These are phyloP conservation scores for Uloborus plumipes DNA, from an alignment of 2,888 invertebrate species.

Conservation along the genomic window DNA sequence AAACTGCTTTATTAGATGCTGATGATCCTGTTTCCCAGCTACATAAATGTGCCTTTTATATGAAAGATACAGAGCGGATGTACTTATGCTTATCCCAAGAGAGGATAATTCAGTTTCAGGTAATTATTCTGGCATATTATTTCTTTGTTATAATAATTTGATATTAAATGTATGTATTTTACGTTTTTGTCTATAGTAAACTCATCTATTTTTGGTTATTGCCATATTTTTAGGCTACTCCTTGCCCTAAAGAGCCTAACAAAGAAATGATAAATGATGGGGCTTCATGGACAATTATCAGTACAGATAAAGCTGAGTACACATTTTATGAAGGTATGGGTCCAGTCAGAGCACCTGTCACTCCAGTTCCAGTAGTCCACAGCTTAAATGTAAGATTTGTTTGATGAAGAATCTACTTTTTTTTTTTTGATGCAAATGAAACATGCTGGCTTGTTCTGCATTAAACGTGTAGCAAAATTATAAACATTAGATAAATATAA, in stretches of 20 bases:
- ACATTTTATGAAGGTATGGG: constrained; percentile 99
- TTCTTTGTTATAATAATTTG: neutral
- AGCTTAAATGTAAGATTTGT: constrained; percentile 82
- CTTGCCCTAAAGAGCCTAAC: constrained; percentile 95
- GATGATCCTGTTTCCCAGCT: constrained; percentile 99
- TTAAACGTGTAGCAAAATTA: too few relatives aligned
- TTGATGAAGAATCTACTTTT: neutral
- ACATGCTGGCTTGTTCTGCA: too few relatives aligned
- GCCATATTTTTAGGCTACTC: constrained; percentile 80
- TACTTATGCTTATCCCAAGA: constrained; percentile 98
- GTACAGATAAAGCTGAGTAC: constrained; percentile 99
- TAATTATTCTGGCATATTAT: constrained; percentile 66
- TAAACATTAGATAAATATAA: too few relatives aligned
- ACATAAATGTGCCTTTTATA: constrained; percentile 99
- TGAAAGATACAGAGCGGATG: constrained; percentile 99
- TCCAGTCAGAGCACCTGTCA: constrained; percentile 93
- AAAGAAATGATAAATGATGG: constrained; percentile 99
- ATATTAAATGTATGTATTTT: neutral
- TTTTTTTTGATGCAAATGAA: too few relatives aligned
- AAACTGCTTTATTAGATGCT: constrained; percentile 96
- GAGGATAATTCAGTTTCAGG: constrained; percentile 97
- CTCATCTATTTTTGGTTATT: neutral
- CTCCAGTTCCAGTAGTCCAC: constrained; percentile 96
- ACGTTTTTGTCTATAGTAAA: neutral
- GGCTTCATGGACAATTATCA: constrained; percentile 99